Percentiles rank a stretch among this genome's conserved stretches.
phyloP scores from a whole-genome alignment of 2,113 vertebrate genomes.

The Psephotus haematonotus region DNA sequence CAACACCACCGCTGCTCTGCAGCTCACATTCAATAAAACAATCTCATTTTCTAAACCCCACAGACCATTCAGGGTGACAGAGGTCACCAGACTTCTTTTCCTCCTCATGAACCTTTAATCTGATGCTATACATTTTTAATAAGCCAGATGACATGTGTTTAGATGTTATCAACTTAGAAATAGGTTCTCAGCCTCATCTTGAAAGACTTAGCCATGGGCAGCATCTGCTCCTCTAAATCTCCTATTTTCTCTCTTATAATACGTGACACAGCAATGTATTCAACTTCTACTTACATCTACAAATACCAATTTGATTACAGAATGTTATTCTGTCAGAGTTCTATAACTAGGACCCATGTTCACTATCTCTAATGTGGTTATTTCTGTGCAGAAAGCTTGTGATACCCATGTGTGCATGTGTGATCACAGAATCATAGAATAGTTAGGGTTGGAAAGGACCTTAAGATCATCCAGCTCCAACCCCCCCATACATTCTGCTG shows the following conservation, averaged over 20 bases:
- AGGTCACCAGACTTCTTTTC: not conserved
- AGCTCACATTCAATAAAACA: not conserved
- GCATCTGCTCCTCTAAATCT: not conserved
- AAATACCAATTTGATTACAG: not conserved
- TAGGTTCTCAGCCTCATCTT: not conserved
- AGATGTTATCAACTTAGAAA: not conserved
- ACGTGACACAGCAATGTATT: not conserved
- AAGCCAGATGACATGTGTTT: not conserved
- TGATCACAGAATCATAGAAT: not conserved
- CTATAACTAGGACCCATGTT: rapidly evolving
- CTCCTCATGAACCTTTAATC: not conserved
- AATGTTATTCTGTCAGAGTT: not conserved
- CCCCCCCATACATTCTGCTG: not conserved
- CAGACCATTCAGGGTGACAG: not conserved
- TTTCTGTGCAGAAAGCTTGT: not conserved
- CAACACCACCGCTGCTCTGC: not conserved
- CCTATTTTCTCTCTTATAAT: not conserved
- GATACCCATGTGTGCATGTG: rapidly evolving
- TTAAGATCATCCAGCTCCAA: too few relatives aligned
- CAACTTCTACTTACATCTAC: not conserved
- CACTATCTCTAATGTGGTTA: not conserved
- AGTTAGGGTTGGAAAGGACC: too few relatives aligned
- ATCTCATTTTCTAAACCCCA: not conserved
- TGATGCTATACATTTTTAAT: not conserved
- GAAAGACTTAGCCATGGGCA: not conserved